Percentiles rank a stretch among this genome's conserved stretches.
Evolutionary conservation across 2,888 invertebrate genomes (phyloP).

Genomic region (Diarsia brunnea): DNA sequence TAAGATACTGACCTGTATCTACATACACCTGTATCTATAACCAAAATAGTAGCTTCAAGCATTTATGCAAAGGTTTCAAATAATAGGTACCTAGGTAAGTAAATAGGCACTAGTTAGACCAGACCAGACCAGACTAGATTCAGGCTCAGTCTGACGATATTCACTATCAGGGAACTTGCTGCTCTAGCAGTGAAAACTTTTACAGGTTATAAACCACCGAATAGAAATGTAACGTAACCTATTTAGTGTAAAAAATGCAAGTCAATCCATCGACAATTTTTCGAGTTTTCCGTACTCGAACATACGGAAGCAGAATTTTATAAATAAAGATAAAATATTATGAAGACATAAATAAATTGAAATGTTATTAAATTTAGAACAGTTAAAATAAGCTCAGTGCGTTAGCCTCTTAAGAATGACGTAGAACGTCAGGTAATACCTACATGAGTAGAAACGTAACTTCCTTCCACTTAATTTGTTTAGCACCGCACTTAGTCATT

Average conservation of each 20-base stretch:
- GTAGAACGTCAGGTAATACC: slow-evolving; percentile 33
- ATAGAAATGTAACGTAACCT: not conserved
- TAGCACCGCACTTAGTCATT: slow-evolving; percentile 30
- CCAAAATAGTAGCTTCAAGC: not conserved
- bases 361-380: slow-evolving; percentile 7
- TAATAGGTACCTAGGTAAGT: not conserved
- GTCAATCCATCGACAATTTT: not conserved
- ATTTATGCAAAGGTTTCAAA: not conserved
- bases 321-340: not conserved
- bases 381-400: not conserved
- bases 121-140: not conserved
- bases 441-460: slow-evolving; percentile 35
- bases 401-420: slow-evolving; percentile 26
- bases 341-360: not conserved
- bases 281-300: not conserved
- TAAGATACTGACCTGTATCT: not conserved
- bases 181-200: not conserved
- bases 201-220: not conserved
- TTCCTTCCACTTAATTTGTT: slow-evolving; percentile 50
- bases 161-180: not conserved
- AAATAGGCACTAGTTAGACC: not conserved
- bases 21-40: not conserved
- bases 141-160: not conserved
- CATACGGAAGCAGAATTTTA: not conserved
- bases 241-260: not conserved